Percentiles rank a stretch among this genome's conserved stretches.
phyloP scores from a whole-genome alignment of 2,113 vertebrate genomes.

The Centropristis striata region DNA sequence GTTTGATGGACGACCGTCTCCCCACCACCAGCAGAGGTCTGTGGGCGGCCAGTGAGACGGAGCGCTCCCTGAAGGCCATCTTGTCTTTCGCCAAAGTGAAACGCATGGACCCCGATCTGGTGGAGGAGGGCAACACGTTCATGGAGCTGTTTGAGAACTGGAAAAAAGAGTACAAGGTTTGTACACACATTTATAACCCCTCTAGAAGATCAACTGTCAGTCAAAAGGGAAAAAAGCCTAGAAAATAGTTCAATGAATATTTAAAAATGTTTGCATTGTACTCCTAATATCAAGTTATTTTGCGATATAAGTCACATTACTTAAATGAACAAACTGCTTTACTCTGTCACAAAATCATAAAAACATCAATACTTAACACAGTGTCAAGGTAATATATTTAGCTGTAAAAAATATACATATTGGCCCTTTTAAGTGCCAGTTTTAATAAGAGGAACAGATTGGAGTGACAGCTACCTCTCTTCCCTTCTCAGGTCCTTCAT shows the following conservation, averaged over 20 bases:
- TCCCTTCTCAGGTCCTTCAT: constrained; percentile 89
- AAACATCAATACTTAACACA: background rate
- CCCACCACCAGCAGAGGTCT: constrained; percentile 96
- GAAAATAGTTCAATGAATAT: too few species aligned
- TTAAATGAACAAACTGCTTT: background rate
- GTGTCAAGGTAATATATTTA: background rate
- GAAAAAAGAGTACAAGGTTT: constrained; percentile 99
- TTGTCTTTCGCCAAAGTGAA: constrained; percentile 93
- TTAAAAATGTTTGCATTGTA: too few species aligned
- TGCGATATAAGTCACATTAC: background rate
- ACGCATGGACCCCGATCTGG: constrained; percentile 88
- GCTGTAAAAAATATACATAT: background rate
- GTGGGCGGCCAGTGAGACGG: constrained; percentile 95
- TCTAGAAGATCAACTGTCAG: background rate
- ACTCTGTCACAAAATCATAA: too few species aligned
- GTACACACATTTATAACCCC: too few species aligned
- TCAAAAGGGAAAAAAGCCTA: background rate
- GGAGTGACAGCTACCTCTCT: background rate
- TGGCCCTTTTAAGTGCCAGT: background rate
- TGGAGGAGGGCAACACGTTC: constrained; percentile 93
- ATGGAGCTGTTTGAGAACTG: constrained; percentile 97
- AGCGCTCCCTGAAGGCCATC: constrained; percentile 93
- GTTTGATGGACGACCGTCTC: constrained; percentile 93
- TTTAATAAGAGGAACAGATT: background rate
- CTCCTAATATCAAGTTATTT: too few species aligned